Evolutionary conservation across 2,113 vertebrate genomes (phyloP).

Genomic region (Galemys pyrenaicus): DNA sequence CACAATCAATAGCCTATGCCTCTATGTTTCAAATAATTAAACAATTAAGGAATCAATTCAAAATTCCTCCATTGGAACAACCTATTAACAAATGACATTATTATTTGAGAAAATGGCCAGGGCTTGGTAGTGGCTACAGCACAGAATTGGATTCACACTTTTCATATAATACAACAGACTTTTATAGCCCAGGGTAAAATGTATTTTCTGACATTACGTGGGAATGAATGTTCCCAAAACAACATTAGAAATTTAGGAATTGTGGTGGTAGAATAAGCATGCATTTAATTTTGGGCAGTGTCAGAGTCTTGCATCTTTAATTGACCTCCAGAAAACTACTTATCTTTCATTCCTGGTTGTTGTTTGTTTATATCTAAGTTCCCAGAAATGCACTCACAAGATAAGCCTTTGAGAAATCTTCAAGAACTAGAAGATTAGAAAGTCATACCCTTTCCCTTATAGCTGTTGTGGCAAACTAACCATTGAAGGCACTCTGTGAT

Average conservation of each 20-base stretch:
- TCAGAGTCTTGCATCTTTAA: slow-evolving; percentile 9
- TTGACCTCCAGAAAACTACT: neutral
- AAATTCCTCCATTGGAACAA: neutral
- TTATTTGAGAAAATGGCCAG: neutral
- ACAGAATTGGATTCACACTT: neutral
- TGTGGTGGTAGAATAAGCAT: neutral
- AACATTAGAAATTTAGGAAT: neutral
- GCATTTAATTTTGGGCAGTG: neutral
- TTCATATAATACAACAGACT: neutral
- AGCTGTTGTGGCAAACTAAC: neutral
- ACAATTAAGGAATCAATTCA: slow-evolving; percentile 33
- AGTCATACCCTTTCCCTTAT: neutral
- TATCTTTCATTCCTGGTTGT: neutral
- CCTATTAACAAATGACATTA: neutral
- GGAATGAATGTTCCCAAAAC: neutral
- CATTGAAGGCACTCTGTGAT: neutral
- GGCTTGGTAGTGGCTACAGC: neutral
- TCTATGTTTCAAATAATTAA: neutral
- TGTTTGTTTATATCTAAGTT: neutral
- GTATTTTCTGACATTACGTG: neutral
- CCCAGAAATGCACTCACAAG: neutral
- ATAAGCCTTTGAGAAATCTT: neutral
- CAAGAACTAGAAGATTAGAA: neutral
- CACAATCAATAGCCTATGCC: neutral
- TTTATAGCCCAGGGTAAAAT: neutral